Evolutionary conservation across 2,113 vertebrate species (phyloP), one percentile per base, ranked within the genome.

Genomic region (Grammomys dolichurus): DNA sequence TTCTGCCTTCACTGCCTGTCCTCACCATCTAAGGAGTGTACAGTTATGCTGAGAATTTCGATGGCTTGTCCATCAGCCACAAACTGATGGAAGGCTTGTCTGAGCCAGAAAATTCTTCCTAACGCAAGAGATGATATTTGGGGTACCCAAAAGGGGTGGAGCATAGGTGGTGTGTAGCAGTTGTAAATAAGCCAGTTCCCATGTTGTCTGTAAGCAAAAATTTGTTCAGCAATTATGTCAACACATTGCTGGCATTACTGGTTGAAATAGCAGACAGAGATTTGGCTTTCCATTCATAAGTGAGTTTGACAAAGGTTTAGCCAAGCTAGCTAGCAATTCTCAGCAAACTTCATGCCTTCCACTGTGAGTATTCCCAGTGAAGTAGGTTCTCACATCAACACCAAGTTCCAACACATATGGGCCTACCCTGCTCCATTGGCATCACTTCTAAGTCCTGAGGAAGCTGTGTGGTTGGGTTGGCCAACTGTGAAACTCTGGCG

Each of bases 91-190:
- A 10, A 7, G 58, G 40, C 40, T 78, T 11, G 2, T 33, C 33
- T 31, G 24, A 26, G 90, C 10, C 67, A 12, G 31, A 69, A 87
- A 88, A 48, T 80, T 77, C 36, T 24, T 48, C 19, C 31, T 7
- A 22, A 54, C 63, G 43, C 70, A 75, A 51, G 31, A 86, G 13
- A 6, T 80, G 43, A 12, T 56, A 65, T 72, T 26, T 73, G 58
- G 31, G 10, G 3, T 14, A 40, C 31, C 26, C 17, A 11, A 48
- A 48, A 17, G 11, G 11, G 54, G 13, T 16, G 6, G 31, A 10
- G 46, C 7, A 9, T 19, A n/a, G 72, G 48, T 51, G 5, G 1
- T 12, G 0, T 20, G 31, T n/a, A 22, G 5, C 67, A 1, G 63
- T 58, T 82, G n/a, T 46, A 46, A 72, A 46, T 54, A 43, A 36